phyloP scores from a whole-genome alignment of 2,113 vertebrate species.

The Ctenomys sociabilis region DNA sequence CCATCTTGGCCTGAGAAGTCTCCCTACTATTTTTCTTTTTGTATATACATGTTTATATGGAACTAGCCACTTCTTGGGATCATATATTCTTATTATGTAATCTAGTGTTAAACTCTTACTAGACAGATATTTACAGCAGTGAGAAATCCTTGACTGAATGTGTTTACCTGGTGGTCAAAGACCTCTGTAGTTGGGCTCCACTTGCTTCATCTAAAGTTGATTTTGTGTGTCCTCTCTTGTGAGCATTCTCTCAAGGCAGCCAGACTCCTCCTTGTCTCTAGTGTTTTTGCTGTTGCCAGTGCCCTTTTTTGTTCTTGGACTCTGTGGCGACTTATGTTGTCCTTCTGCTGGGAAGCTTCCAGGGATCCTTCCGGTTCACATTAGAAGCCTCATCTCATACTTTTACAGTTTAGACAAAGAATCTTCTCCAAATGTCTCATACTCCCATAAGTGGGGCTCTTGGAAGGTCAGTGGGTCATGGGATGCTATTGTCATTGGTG shows the following conservation, averaged over 20 bases:
- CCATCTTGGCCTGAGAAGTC: background rate
- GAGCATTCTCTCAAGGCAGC: background rate
- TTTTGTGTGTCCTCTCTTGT: background rate
- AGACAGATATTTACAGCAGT: background rate
- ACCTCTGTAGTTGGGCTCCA: background rate
- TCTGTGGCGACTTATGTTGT: background rate
- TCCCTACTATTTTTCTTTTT: background rate
- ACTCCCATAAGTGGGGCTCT: background rate
- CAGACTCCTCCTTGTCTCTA: background rate
- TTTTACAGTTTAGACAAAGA: background rate
- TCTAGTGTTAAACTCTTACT: slow-evolving; percentile 18
- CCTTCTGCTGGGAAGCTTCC: background rate
- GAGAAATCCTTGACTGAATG: background rate
- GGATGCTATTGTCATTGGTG: background rate
- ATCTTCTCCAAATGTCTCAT: background rate
- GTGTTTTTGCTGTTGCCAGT: background rate
- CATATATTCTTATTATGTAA: background rate
- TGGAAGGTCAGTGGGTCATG: background rate
- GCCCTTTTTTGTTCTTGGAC: background rate
- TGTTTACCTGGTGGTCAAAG: background rate
- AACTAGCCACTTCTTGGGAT: background rate
- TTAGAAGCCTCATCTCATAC: background rate
- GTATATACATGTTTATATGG: background rate
- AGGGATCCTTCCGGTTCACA: background rate
- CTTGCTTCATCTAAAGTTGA: background rate